Base-by-base conservation (phyloP, 2,113 vertebrate species). In the Paracanthobrama guichenoti region DNA sequence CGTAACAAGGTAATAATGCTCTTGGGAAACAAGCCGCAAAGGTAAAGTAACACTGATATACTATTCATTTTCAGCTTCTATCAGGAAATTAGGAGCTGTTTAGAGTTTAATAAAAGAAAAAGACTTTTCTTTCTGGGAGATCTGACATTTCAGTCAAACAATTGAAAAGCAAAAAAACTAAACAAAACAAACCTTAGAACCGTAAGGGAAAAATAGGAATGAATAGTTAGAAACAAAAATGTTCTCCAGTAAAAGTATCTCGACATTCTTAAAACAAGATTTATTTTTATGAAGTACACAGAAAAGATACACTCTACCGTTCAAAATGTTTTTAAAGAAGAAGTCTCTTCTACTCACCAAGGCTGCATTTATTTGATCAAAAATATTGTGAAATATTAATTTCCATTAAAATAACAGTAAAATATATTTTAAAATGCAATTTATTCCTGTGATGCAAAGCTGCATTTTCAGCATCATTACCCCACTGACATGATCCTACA, bases 1-100 rank as follows among this genome's bases (percentile, higher is more conserved):
- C 48, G 12, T 48, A 73, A 73, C 13, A 73, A 73, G 71, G 42
- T 48, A 48, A 48, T 48, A 26, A 73, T 75, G 73, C 48, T 75
- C 73, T 75, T 53, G 48, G 46, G 73, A 75, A 75, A 75, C 73
- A 75, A 75, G 46, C 1, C 26, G 9, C 16, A 11, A 16, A 13
- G 2, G n/a, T 73, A 46, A 73, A 73, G 71, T 73, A 73, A 46
- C n/a, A n/a, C 42, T 46, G 69, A 72, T 72, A 42, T 24, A 1
- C 22, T 73, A 12, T 75, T 53, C 14, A 53, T 42, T 53, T 53
- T 75, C 13, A 75, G 6, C 44, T 31, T 50, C 24, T 75, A 53
- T 75, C 73, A 22, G 48, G 44, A 28, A 55, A 75, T 31, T 75
- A 75, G 26, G 73, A 53, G 1, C 28, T 20, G 48, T 53, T 75